A percentile compares a stretch with the other conserved stretches of the same genome.
Evolutionary conservation across 1,140 invertebrate species (phyloP).

Genomic region (Arion vulgaris): DNA sequence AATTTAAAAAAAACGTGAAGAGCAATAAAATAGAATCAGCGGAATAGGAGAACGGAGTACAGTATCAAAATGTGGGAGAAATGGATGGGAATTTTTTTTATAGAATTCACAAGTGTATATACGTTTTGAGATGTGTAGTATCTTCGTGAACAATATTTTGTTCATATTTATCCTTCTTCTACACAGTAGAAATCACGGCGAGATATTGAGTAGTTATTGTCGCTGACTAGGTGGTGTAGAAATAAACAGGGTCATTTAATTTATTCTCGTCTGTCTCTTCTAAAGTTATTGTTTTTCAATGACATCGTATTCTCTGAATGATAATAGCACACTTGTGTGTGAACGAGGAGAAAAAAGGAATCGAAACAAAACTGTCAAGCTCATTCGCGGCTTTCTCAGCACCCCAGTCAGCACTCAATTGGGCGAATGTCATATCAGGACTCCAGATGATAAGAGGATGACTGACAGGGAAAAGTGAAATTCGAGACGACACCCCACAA

Average conservation of each 20-base stretch:
- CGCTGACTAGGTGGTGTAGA: no score
- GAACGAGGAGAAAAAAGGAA: background rate
- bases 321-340: background rate
- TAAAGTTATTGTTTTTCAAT: background rate
- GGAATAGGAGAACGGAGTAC: no score
- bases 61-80: no score
- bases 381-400: constrained; percentile 30
- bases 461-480: constrained; percentile 30
- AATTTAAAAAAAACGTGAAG: no score
- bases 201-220: no score
- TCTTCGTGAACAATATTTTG: no score
- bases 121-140: no score
- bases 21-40: no score
- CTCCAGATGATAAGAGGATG: background rate
- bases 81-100: no score
- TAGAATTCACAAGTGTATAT: no score
- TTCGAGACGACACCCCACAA: constrained; percentile 25
- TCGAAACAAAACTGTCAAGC: constrained; percentile 18
- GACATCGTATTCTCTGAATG: background rate
- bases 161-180: no score
- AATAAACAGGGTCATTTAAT: constrained; percentile 2
- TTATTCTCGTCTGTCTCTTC: background rate
- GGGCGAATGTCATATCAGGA: constrained; percentile 34
- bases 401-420: constrained; percentile 14
- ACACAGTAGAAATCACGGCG: no score